Evolutionary conservation across 2,888 invertebrate species (phyloP).

Genomic region (Tridacna gigas): DNA sequence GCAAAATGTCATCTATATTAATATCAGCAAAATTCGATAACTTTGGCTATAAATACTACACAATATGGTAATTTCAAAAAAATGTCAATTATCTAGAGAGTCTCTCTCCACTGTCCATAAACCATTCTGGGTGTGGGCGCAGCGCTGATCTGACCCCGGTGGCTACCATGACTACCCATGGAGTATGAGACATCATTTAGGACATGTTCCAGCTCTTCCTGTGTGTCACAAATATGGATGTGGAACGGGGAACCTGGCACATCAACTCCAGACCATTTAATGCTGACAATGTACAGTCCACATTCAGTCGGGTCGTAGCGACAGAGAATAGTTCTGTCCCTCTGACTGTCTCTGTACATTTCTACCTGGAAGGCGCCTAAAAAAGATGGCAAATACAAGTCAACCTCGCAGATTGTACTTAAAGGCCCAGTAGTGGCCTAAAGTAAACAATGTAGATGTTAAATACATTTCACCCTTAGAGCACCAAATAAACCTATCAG

Average conservation of each 20-base stretch:
- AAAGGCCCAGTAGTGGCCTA: too few species aligned
- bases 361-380: slow-evolving; percentile 98
- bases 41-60: background rate
- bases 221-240: slow-evolving; percentile 99
- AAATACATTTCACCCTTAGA: too few species aligned
- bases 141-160: slow-evolving; percentile 9
- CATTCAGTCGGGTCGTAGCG: slow-evolving; percentile 99
- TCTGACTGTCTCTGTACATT: slow-evolving; percentile 99
- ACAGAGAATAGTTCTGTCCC: slow-evolving; percentile 98
- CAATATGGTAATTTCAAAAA: background rate
- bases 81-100: slow-evolving; percentile 44
- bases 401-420: background rate
- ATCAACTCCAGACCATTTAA: slow-evolving; percentile 98
- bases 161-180: slow-evolving; percentile 43
- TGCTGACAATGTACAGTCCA: slow-evolving; percentile 98
- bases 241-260: slow-evolving; percentile 99
- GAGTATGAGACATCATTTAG: slow-evolving; percentile 70
- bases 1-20: background rate
- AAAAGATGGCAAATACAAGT: slow-evolving; percentile 27
- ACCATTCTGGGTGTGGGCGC: slow-evolving; percentile 59
- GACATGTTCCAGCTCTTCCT: slow-evolving; percentile 91
- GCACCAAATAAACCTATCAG: too few species aligned
- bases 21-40: background rate
- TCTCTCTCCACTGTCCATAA: slow-evolving; percentile 67
- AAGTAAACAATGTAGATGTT: too few species aligned